These are phyloP conservation scores for Palythoa caribaeorum DNA, from an alignment of 92 coral and sea anemone species.

Conservation along the genomic window DNA sequence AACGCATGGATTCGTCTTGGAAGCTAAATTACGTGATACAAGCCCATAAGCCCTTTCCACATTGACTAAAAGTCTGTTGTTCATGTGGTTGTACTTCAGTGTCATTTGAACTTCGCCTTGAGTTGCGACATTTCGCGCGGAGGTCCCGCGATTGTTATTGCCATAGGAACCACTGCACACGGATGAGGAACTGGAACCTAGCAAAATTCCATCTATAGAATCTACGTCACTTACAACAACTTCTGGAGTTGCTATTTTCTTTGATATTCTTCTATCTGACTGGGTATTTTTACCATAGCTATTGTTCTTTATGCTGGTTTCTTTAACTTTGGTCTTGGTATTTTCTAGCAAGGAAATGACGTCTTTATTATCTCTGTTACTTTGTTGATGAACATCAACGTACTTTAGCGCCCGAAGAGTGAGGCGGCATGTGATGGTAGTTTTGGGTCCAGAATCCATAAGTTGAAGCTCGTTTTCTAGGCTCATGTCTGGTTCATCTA, in stretches of 20 bases:
- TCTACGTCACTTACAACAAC: background rate
- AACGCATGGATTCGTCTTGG: constrained; percentile 87
- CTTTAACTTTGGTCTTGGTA: background rate
- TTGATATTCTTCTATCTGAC: background rate
- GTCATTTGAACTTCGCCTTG: constrained; percentile 83
- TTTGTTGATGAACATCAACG: constrained; percentile 15
- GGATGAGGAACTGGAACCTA: constrained; percentile 33
- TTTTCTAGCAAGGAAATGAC: background rate
- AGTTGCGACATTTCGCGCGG: constrained; percentile 61
- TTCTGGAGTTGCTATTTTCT: constrained; percentile 15
- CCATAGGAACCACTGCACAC: constrained; percentile 33
- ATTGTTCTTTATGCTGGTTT: background rate
- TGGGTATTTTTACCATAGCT: background rate
- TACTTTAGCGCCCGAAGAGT: constrained; percentile 86
- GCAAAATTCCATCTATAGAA: background rate
- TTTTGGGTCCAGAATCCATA: constrained; percentile 62
- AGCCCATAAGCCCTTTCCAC: constrained; percentile 71
- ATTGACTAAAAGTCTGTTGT: constrained; percentile 73
- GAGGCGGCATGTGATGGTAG: constrained; percentile 77
- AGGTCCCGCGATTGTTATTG: constrained; percentile 48
- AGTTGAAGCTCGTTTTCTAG: constrained; percentile 80
- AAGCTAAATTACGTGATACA: constrained; percentile 54
- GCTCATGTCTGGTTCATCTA: constrained; percentile 85
- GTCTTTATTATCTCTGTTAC: background rate
- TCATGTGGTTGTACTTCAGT: constrained; percentile 79